These are phyloP conservation scores for Apodemus speciosus DNA, from an alignment of 2,113 vertebrate species.

Conservation along the genomic window DNA sequence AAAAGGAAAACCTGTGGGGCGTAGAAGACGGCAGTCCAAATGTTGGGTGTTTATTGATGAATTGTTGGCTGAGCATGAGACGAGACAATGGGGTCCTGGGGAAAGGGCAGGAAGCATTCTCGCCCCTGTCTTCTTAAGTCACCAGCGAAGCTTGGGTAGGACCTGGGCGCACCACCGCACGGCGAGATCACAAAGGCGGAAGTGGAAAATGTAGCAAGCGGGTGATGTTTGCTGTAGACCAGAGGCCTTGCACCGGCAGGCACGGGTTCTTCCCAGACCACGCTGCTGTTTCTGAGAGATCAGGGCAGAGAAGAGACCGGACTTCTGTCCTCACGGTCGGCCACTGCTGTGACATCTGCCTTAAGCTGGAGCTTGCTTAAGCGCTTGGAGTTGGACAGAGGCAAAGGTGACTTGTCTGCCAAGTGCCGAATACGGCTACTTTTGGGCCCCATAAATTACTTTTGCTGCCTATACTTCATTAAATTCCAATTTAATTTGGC, in stretches of 20 bases:
- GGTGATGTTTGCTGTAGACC: neutral
- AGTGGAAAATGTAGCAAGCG: neutral
- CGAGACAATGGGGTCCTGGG: neutral
- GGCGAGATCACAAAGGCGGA: neutral
- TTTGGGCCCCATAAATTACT: neutral
- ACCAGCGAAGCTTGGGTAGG: neutral
- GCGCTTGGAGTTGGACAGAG: neutral
- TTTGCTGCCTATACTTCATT: neutral
- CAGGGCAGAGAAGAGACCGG: neutral
- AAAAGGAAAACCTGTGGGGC: neutral
- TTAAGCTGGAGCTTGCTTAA: neutral
- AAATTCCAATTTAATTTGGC: neutral
- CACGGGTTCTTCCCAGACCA: neutral
- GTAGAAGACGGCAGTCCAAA: neutral
- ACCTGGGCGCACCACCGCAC: neutral
- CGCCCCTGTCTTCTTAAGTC: neutral
- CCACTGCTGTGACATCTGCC: neutral
- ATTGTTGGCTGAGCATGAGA: neutral
- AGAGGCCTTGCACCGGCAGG: neutral
- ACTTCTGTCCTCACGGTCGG: neutral
- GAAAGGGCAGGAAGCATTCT: neutral
- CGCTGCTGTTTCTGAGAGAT: neutral
- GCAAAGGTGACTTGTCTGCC: too few species aligned
- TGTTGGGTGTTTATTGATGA: neutral
- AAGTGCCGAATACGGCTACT: neutral